Conservation (phyloP, 2,888 invertebrate genomes). For the Lasius platythorax region DNA sequence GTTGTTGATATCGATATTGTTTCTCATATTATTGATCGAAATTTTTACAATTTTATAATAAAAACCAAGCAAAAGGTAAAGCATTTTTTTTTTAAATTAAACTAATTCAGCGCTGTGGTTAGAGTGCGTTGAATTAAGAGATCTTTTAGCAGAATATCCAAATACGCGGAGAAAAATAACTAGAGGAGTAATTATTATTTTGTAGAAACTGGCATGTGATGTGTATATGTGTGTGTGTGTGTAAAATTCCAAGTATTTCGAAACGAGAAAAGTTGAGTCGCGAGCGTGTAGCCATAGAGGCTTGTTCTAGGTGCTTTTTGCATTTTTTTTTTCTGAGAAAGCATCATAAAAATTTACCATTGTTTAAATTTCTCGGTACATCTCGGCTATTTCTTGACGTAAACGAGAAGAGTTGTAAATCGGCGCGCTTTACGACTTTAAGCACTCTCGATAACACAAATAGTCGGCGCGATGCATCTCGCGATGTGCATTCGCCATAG, state of each 20-base stretch:
- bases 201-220: background rate
- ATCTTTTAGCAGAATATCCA: background rate
- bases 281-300: background rate
- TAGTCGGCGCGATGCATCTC: background rate
- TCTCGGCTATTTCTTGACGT: background rate
- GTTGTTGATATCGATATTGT: background rate
- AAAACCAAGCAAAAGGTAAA: background rate
- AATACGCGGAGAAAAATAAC: background rate
- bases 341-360: conserved; percentile 14
- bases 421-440: background rate
- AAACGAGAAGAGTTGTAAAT: background rate
- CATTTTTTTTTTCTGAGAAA: background rate
- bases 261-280: background rate
- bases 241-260: conserved; percentile 1
- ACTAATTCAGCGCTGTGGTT: background rate
- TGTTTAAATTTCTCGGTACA: conserved; percentile 19
- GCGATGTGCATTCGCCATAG: conserved; percentile 1
- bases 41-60: background rate
- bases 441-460: conserved; percentile 23
- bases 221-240: no score
- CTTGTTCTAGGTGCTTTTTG: background rate
- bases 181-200: background rate
- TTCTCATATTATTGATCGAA: background rate
- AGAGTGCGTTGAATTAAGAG: background rate
- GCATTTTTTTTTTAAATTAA: background rate